A percentile compares a stretch with the other conserved stretches of the same genome.
Conservation (phyloP, 2,888 invertebrate species). For the Drosophila rellima region DNA sequence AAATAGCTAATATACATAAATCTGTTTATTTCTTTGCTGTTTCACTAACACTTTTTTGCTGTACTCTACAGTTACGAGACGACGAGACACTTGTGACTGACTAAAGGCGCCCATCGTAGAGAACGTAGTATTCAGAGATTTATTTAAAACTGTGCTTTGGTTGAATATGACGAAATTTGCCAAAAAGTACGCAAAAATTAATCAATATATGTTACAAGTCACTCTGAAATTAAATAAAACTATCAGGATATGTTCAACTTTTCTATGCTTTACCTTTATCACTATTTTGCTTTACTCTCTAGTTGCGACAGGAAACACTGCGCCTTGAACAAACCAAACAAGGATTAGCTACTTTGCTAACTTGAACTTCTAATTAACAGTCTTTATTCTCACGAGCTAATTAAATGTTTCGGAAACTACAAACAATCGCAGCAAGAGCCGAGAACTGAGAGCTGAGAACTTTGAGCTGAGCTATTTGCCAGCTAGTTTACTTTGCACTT, state of each 20-base stretch:
- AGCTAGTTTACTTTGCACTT: constrained; percentile 36
- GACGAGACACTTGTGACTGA: too few species aligned
- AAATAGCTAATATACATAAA: too few species aligned
- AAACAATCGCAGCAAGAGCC: constrained; percentile 19
- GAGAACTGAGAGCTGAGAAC: constrained; percentile 1
- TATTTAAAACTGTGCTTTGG: too few species aligned
- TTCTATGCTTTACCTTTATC: background rate
- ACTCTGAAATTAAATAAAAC: background rate
- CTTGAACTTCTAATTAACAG: constrained; percentile 32
- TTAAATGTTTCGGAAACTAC: constrained; percentile 38
- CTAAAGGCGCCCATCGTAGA: too few species aligned
- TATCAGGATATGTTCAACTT: background rate
- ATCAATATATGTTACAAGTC: background rate
- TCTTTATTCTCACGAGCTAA: constrained; percentile 27
- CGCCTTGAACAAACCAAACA: constrained; percentile 18
- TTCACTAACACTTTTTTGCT: too few species aligned
- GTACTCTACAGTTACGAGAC: too few species aligned
- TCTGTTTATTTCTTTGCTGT: too few species aligned
- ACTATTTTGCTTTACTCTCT: too few species aligned
- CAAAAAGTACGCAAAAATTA: background rate
- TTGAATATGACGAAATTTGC: too few species aligned
- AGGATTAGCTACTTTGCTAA: constrained; percentile 27
- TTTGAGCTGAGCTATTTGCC: constrained; percentile 23
- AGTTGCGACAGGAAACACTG: constrained; percentile 2
- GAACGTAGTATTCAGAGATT: too few species aligned